Base-by-base conservation (phyloP, 1,140 invertebrate species). In the Eubasilissa regina region DNA sequence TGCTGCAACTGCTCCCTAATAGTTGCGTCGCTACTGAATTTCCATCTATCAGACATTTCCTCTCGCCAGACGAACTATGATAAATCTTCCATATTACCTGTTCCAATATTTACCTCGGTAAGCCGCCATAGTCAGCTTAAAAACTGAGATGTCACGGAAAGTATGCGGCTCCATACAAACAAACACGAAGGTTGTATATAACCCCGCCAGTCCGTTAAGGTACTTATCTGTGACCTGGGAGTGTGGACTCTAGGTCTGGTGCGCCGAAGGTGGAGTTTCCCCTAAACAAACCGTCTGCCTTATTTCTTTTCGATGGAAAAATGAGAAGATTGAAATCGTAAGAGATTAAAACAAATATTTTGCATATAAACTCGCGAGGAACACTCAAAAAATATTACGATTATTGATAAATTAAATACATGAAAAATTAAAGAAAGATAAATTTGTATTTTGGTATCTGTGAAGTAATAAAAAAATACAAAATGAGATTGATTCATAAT, bases 101-200 rank as follows among this genome's bases (percentile, higher is more conserved):
- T 72, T 72, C 25, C 79, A 75, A 74, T 77, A 77, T 77, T 68
- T 81, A 70, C 51, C 56, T 76, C 19, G 47, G 45, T 48, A 64
- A 55, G 68, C 68, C 47, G 68, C 68, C 68, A 44, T 44, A 73
- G 68, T 73, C 68, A 47, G 68, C 47, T 73, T 73, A 78, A 58
- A 74, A 81, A 78, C 80, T 75, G 75, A 81, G 80, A 75, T 78
- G 80, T 81, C 80, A 75, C 77, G 48, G 44, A 60, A 70, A 73
- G 64, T 66, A 79, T 79, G 70, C 70, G 47, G 68, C 70, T 13
- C 51, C 56, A 9, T 76, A 76, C 74, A 60, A 76, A 35, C 25
- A 35, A 47, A 76, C 53, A 48, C 53, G 70, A 75, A 12, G 15
- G 70, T 75, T 48, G 25, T 60, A 43, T 75, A 75, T 17, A 64